Base-by-base conservation (phyloP, 1,140 invertebrate genomes). In the Papilio dardanus region DNA sequence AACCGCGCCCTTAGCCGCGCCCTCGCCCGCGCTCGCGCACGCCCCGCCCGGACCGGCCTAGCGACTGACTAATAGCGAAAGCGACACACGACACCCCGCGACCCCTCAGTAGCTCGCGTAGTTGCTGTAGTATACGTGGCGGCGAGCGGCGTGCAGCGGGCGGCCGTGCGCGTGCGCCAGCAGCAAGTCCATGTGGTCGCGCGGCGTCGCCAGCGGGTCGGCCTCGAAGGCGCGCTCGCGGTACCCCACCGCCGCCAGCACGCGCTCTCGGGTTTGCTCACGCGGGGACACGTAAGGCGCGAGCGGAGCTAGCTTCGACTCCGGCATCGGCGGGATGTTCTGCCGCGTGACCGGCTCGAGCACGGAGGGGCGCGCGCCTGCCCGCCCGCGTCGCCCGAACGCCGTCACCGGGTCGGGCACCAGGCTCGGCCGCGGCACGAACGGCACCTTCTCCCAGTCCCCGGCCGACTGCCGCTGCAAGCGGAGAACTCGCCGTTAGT, bases 361-460 rank as follows among this genome's bases (percentile, higher is more conserved):
- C 75, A 92, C 79, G 76, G 83, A 88, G 71, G 77, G 69, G 35
- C 89, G 86, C 68, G 73, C 50, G 79, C 88, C 87, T 12, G 94
- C 94, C 76, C 93, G 86, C 74, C 91, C 81, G 50, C 95, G 94
- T 50, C 93, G 94, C 30, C 97, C 97, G 94, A 96, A 97, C 69
- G 97, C 97, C 77, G 97, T 97, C 88, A 97, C 95, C 54, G 96
- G 96, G 88, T 97, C 96, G 68, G 96, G 95, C 77, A 97, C 95
- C 86, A 97, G 94, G 81, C 96, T 97, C 78, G 97, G 97, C 78
- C 97, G 94, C 77, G 97, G 96, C 81, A 97, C 97, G 88, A 95
- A 96, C 79, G 97, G 97, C 86, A 97, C 96, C 94, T 97, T 97
- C 91, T 97, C 96, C 97, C 97, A 97, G 81, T 96, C 96, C 81